phyloP scores from a whole-genome alignment of 2,113 vertebrate species.

The Anoura caudifer region DNA sequence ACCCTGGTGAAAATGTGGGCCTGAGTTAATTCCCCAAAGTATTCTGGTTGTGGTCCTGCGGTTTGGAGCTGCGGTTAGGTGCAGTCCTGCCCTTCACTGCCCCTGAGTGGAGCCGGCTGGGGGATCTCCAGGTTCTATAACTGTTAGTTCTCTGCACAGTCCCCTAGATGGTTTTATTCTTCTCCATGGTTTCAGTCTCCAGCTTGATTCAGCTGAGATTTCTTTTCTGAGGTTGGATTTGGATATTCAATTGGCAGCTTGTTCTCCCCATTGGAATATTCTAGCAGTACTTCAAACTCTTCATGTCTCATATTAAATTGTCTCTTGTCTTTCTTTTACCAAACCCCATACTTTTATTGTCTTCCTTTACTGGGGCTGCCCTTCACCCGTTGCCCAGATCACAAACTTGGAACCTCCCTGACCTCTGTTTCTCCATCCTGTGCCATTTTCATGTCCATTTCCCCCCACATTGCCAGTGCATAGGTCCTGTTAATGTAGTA shows the following conservation, averaged over 20 bases:
- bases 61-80: background rate
- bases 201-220: background rate
- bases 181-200: background rate
- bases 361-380: background rate
- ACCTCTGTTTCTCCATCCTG: background rate
- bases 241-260: background rate
- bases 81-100: fast-evolving
- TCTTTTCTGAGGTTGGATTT: background rate
- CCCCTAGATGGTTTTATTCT: background rate
- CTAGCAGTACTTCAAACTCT: background rate
- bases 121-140: conserved; percentile 27
- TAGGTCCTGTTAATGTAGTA: background rate
- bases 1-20: background rate
- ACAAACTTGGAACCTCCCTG: background rate
- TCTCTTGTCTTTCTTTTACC: background rate
- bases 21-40: background rate
- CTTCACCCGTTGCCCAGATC: background rate
- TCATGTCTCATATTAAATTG: background rate
- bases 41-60: background rate
- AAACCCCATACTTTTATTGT: background rate
- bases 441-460: background rate
- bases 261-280: background rate
- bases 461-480: background rate
- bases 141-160: background rate
- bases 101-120: background rate